A percentile compares a stretch with the other conserved stretches of the same genome.
Conservation (phyloP, 1,140 invertebrate species). For the Aphidius gifuensis region DNA sequence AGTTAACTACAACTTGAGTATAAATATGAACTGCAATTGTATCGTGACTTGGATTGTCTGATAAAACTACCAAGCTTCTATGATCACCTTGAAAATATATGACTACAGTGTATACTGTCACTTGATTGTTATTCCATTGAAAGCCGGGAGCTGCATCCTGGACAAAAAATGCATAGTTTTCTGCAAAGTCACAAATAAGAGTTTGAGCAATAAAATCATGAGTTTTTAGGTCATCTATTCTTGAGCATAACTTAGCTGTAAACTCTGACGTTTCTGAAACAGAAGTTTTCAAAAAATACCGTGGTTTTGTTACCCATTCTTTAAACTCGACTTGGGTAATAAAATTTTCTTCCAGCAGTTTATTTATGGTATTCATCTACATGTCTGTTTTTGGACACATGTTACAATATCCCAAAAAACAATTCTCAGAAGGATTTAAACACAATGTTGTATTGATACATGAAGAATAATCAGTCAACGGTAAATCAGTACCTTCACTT, state of each 20-base stretch:
- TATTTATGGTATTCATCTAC: too few species aligned
- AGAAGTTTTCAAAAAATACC: conserved; percentile 6
- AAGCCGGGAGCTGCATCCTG: conserved; percentile 9
- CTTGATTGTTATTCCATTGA: conserved; percentile 15
- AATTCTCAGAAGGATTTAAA: too few species aligned
- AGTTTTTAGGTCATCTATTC: background rate
- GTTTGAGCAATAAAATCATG: conserved; percentile 6
- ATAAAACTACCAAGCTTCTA: conserved; percentile 14
- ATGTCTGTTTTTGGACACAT: too few species aligned
- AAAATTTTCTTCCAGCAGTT: too few species aligned
- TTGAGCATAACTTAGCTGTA: background rate
- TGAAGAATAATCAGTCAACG: too few species aligned
- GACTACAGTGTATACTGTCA: background rate
- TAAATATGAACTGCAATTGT: conserved; percentile 8
- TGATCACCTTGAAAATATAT: conserved; percentile 8
- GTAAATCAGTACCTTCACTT: too few species aligned
- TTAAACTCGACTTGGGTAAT: too few species aligned
- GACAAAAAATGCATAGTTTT: conserved; percentile 8
- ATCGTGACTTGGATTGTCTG: conserved; percentile 7
- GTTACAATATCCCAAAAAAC: too few species aligned
- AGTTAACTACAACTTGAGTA: conserved; percentile 3
- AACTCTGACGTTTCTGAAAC: background rate
- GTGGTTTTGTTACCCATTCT: conserved; percentile 9
- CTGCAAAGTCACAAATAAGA: conserved; percentile 10
- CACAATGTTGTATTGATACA: too few species aligned